phyloP scores from a whole-genome alignment of 2,797 vertebrate species.

The Danionella dracula region DNA sequence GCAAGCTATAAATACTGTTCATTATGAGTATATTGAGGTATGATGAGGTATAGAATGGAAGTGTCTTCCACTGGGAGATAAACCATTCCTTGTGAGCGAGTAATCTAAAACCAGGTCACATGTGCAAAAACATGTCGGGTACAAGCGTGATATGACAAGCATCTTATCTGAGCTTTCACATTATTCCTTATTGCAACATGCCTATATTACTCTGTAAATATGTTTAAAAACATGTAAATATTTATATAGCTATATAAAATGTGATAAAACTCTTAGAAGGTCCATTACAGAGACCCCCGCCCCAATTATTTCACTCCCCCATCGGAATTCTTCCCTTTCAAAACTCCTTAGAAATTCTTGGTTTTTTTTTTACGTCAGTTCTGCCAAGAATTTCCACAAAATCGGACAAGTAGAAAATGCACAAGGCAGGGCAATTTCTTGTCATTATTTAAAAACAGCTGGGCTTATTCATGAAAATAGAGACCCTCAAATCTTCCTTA shows the following conservation, averaged over 20 bases:
- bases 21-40: constrained; percentile 69
- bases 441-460: constrained; percentile 51
- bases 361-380: constrained; percentile 54
- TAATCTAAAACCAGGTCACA: constrained; percentile 66
- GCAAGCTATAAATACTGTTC: constrained; percentile 69
- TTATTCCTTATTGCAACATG: constrained; percentile 86
- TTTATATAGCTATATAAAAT: constrained; percentile 71
- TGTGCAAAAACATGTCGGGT: constrained; percentile 81
- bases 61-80: constrained; percentile 74
- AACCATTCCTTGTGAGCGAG: constrained; percentile 77
- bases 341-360: constrained; percentile 65
- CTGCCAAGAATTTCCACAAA: constrained; percentile 60
- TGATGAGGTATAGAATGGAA: constrained; percentile 79
- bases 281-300: constrained; percentile 70
- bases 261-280: constrained; percentile 57
- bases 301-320: constrained; percentile 61
- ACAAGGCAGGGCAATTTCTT: constrained; percentile 56
- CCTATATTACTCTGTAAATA: constrained; percentile 83
- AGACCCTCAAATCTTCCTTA: constrained; percentile 67
- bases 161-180: constrained; percentile 81
- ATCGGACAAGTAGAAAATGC: constrained; percentile 58
- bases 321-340: constrained; percentile 68
- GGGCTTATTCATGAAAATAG: constrained; percentile 53
- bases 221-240: constrained; percentile 76
- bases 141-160: constrained; percentile 80